Evolutionary conservation across 1,140 invertebrate genomes (phyloP), one percentile per base, ranked within the genome.

Genomic region (Chionoecetes opilio): DNA sequence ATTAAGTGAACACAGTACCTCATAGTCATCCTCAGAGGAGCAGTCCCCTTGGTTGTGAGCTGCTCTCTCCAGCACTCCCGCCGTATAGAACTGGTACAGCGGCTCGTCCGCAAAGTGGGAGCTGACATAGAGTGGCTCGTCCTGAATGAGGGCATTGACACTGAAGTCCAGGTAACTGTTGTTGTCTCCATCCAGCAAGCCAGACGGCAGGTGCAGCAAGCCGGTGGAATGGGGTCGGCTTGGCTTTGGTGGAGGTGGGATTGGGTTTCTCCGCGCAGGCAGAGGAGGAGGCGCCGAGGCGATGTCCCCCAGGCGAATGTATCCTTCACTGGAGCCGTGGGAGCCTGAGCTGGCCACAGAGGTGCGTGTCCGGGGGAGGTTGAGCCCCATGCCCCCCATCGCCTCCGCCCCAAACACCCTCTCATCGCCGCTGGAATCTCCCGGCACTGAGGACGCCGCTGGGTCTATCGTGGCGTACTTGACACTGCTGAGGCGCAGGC

Each of bases 81-180:
- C 98, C 95, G 98, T 98, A 97, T 99, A 99, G 97, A 99, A 99
- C 97, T 99, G 99, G 97, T 99, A 99, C 31, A 99, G 97, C 0
- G 98, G 99, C 96, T 99, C 98, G 97, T 99, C 98, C 41, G 97
- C 97, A 91, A 98, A 97, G 46, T 97, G 96, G 31, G 95, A 96
- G 75, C 96, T 96, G 3, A 96, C 95, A 82, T 96, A 96, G 53
- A 84, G 96, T 95, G 93, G 96, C 82, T 96, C 95, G 38, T 96
- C 95, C 26, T 95, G 93, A 14, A 92, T 92, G 31, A 94, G 84
- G 37, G 94, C 86, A 92, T 94, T 95, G 53, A 88, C 87, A 82
- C 82, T 94, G 17, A 93, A 94, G 63, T 95, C 96, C 35, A 96
- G 75, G 53, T 95, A 94, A 75, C 92, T 96, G 94, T 96, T 93